Conservation (phyloP, 2,888 invertebrate species). For the Ariolimax columbianus region DNA sequence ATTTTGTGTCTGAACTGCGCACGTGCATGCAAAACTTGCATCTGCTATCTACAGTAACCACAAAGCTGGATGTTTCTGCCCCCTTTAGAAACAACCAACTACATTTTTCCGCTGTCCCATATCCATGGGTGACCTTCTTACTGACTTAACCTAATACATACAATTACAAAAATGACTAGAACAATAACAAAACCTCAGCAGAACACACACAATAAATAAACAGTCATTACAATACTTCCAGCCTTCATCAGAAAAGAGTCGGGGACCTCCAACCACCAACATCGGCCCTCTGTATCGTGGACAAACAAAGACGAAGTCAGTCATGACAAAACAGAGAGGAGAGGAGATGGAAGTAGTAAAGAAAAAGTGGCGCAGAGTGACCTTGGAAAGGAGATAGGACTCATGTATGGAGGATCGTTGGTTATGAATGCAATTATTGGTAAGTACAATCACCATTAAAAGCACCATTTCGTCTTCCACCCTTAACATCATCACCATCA, state of each 20-base stretch:
- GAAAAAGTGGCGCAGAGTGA: slow-evolving; percentile 12
- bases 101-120: no score
- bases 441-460: slow-evolving; percentile 79
- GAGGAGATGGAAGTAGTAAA: neutral
- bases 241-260: slow-evolving; percentile 16
- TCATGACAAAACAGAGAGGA: neutral
- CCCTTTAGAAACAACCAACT: no score
- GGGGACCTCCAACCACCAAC: slow-evolving; percentile 15
- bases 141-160: no score
- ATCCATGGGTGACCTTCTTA: no score
- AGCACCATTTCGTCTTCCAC: neutral
- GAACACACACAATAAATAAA: neutral
- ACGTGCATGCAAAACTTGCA: no score
- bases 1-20: no score
- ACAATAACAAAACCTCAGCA: no score
- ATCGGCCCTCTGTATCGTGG: slow-evolving; percentile 35
- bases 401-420: slow-evolving; percentile 88
- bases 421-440: slow-evolving; percentile 93
- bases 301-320: neutral
- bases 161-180: no score
- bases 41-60: no score
- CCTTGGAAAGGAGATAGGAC: slow-evolving; percentile 84
- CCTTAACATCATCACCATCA: no score
- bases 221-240: neutral
- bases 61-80: no score